Conservation (phyloP, 2,888 invertebrate genomes). For the Argyresthia goedartella region DNA sequence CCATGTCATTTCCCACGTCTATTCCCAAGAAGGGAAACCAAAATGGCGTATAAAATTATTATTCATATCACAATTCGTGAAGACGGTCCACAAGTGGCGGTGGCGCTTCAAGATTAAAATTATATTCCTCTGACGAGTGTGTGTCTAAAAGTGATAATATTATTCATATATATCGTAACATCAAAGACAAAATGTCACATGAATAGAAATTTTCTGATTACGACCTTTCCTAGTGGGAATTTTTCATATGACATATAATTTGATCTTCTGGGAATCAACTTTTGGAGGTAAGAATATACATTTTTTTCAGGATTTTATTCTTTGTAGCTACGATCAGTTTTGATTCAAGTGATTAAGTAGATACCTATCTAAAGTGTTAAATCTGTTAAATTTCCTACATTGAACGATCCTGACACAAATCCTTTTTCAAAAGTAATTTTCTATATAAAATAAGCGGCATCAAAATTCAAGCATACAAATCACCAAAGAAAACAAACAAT, state of each 20-base stretch:
- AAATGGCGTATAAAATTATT: conserved; percentile 64
- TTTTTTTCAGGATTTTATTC: too few relatives aligned
- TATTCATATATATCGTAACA: conserved; percentile 22
- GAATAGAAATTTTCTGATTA: background rate
- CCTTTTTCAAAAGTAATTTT: too few relatives aligned
- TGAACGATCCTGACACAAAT: too few relatives aligned
- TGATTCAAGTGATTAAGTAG: too few relatives aligned
- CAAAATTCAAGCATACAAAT: background rate
- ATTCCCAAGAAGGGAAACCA: conserved; percentile 58
- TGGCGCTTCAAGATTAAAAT: conserved; percentile 50
- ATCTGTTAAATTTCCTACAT: too few relatives aligned
- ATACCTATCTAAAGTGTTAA: too few relatives aligned
- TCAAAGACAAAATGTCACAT: conserved; percentile 12
- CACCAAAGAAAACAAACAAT: conserved; percentile 21
- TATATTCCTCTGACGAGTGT: conserved; percentile 57
- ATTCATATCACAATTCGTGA: conserved; percentile 62
- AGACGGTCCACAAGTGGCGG: conserved; percentile 42
- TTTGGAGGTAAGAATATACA: too few relatives aligned
- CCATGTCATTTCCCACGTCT: conserved; percentile 62
- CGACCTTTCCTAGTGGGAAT: too few relatives aligned
- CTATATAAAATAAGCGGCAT: too few relatives aligned
- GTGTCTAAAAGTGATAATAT: conserved; percentile 47
- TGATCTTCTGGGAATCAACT: too few relatives aligned
- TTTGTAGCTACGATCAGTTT: too few relatives aligned
- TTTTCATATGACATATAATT: too few relatives aligned